Evolutionary conservation across 1,140 invertebrate species (phyloP).

Genomic region (Popillia japonica): DNA sequence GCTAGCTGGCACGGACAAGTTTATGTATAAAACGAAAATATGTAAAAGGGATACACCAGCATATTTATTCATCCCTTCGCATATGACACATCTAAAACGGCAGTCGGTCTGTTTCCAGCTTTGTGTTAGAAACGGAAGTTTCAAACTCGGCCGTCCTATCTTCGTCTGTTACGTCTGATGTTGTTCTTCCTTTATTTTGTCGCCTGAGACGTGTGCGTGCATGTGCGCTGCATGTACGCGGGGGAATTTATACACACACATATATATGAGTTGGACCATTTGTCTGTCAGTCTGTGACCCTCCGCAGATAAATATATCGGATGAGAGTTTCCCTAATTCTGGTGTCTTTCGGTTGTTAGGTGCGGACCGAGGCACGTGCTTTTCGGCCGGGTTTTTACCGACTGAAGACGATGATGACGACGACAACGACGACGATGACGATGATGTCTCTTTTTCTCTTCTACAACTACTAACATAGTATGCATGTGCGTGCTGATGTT

Average conservation of each 20-base stretch:
- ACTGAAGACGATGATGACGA: background rate
- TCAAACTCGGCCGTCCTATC: background rate
- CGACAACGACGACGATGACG: background rate
- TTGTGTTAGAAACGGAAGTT: slow-evolving; percentile 21
- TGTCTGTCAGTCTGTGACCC: slow-evolving; percentile 56
- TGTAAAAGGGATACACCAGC: too few relatives aligned
- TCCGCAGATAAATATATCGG: slow-evolving; percentile 54
- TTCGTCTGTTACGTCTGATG: background rate
- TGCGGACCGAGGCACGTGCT: slow-evolving; percentile 6
- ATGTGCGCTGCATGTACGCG: slow-evolving; percentile 26
- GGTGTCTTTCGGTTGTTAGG: slow-evolving; percentile 12
- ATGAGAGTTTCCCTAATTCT: slow-evolving; percentile 45
- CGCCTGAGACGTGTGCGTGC: background rate
- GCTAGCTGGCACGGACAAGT: too few relatives aligned
- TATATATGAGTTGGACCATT: slow-evolving; percentile 53
- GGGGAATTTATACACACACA: background rate
- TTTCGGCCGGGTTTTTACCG: slow-evolving; percentile 8
- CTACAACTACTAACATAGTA: background rate
- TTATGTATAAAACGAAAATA: too few relatives aligned
- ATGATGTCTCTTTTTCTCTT: slow-evolving; percentile 13
- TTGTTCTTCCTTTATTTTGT: background rate
- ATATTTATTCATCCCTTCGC: slow-evolving; percentile 2
- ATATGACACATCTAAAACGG: background rate
- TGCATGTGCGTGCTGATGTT: too few relatives aligned
- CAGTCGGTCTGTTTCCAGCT: slow-evolving; percentile 9